Percentiles rank a stretch among this genome's conserved stretches.
phyloP scores from a whole-genome alignment of 2,888 invertebrate genomes.

The Phragmatobia fuliginosa region DNA sequence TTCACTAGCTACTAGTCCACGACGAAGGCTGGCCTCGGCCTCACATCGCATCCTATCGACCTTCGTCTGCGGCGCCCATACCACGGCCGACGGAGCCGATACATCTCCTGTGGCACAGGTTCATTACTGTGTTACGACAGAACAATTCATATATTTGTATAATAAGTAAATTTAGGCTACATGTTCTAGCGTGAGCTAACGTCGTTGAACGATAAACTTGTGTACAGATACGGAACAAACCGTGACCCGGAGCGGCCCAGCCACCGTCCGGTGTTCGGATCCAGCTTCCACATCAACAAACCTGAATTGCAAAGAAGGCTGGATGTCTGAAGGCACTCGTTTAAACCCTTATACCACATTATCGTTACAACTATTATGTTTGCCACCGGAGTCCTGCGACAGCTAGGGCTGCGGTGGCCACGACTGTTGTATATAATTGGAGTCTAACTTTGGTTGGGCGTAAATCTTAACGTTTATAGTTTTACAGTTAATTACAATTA shows the following conservation, averaged over 20 bases:
- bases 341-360: slow-evolving; percentile 77
- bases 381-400: slow-evolving; percentile 49
- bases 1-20: slow-evolving; percentile 31
- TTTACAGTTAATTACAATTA: slow-evolving; percentile 58
- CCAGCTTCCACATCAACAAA: slow-evolving; percentile 76
- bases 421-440: slow-evolving; percentile 64
- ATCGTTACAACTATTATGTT: slow-evolving; percentile 60
- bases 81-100: slow-evolving; percentile 57
- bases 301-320: slow-evolving; percentile 82
- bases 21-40: slow-evolving; percentile 46
- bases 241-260: slow-evolving; percentile 10
- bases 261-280: slow-evolving; percentile 38
- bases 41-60: slow-evolving; percentile 59
- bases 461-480: slow-evolving; percentile 52
- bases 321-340: slow-evolving; percentile 85
- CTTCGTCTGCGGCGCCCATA: slow-evolving; percentile 54
- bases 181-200: slow-evolving; percentile 32
- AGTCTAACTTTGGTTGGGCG: slow-evolving; percentile 73
- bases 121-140: slow-evolving; percentile 58
- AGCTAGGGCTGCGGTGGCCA: slow-evolving; percentile 50
- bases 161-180: slow-evolving; percentile 38
- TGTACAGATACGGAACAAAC: slow-evolving; percentile 27
- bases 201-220: slow-evolving; percentile 28
- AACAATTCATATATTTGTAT: slow-evolving; percentile 28
- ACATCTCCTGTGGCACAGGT: slow-evolving; percentile 54